Percentiles rank a stretch among this genome's conserved stretches.
phyloP scores from a whole-genome alignment of 2,113 vertebrate genomes.

The Tympanuchus pallidicinctus region DNA sequence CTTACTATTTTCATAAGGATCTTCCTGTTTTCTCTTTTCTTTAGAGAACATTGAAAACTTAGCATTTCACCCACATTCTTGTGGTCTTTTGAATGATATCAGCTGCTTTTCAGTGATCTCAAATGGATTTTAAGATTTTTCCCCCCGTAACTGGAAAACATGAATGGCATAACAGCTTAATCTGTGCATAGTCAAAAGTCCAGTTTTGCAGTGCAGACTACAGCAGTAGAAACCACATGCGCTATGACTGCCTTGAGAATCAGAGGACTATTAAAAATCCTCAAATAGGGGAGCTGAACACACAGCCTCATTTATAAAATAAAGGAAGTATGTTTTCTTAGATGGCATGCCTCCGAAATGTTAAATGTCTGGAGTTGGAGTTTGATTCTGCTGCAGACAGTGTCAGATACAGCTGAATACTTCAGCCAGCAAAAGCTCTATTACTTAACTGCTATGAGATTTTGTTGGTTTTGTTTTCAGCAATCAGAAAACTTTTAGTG shows the following conservation, averaged over 20 bases:
- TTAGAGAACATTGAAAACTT: constrained; percentile 46
- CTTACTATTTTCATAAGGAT: constrained; percentile 63
- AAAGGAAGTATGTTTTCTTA: not conserved
- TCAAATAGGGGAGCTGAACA: not conserved
- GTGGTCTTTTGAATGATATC: constrained; percentile 56
- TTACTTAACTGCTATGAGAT: not conserved
- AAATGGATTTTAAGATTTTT: constrained; percentile 46
- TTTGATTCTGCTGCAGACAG: not conserved
- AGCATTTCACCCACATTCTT: constrained; percentile 58
- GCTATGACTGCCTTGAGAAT: not conserved
- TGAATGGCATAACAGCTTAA: constrained; percentile 4
- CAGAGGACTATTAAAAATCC: not conserved
- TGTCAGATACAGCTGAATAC: not conserved
- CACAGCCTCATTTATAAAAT: not conserved
- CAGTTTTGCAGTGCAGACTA: not conserved
- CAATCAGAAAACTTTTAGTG: not conserved
- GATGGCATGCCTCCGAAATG: not conserved
- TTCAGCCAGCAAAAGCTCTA: not conserved
- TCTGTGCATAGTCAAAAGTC: not conserved
- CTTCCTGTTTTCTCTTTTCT: constrained; percentile 69
- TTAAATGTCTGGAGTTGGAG: not conserved
- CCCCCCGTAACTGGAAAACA: constrained; percentile 9
- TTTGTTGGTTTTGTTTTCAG: not conserved
- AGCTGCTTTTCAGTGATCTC: constrained; percentile 63
- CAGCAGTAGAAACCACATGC: not conserved